phyloP scores from a whole-genome alignment of 2,797 vertebrate species.

The Limnodromus scolopaceus region DNA sequence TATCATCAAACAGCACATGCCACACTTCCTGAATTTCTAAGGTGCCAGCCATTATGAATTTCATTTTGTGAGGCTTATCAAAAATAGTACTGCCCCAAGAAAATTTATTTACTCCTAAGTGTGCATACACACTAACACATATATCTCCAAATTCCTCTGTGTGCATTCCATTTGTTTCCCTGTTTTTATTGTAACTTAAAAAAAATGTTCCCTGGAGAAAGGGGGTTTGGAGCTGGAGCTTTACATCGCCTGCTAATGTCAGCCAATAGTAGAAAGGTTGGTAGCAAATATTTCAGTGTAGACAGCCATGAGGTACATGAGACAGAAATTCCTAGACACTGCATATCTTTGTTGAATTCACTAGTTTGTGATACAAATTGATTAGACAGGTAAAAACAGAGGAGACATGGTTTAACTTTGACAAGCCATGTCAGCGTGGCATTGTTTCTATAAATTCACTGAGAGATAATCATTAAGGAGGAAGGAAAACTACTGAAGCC shows the following conservation, averaged over 20 bases:
- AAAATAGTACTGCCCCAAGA: neutral
- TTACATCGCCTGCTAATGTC: neutral
- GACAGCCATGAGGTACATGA: neutral
- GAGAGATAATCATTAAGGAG: neutral
- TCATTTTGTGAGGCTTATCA: neutral
- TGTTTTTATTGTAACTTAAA: neutral
- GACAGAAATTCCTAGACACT: neutral
- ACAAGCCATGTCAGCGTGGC: fast-evolving
- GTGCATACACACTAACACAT: neutral
- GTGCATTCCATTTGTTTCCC: neutral
- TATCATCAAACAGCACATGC: neutral
- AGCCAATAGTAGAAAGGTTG: neutral
- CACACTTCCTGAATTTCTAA: neutral
- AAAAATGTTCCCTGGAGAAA: neutral
- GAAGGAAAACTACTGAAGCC: neutral
- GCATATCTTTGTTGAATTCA: neutral
- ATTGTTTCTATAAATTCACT: neutral
- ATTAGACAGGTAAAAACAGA: neutral
- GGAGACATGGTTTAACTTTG: neutral
- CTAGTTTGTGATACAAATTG: neutral
- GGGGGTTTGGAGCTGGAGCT: neutral
- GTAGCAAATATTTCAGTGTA: neutral
- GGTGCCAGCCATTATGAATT: neutral
- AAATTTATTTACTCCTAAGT: neutral
- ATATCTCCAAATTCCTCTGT: neutral